These are phyloP conservation scores for Neoaliturus tenellus DNA, from an alignment of 2,888 invertebrate species.

Conservation along the genomic window DNA sequence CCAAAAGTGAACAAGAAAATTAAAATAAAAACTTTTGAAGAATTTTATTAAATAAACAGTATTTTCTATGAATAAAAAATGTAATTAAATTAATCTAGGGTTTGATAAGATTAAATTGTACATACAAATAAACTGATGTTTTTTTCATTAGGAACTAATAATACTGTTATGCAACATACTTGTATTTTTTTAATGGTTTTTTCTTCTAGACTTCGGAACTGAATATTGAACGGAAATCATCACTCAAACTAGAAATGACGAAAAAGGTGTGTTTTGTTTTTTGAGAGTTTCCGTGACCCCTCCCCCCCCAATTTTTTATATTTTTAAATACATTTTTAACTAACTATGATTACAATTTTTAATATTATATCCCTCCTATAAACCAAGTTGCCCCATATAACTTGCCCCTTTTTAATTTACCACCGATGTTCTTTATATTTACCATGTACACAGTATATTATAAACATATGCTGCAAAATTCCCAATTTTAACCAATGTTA, in stretches of 20 bases:
- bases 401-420: not conserved
- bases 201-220: conserved; percentile 35
- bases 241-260: conserved; percentile 44
- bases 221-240: conserved; percentile 37
- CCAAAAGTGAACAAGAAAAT: too few relatives aligned
- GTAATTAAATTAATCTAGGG: too few relatives aligned
- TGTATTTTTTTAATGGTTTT: not conserved
- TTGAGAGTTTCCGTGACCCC: conserved; percentile 23
- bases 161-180: not conserved
- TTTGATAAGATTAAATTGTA: too few relatives aligned
- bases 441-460: not conserved
- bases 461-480: not conserved
- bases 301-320: conserved; percentile 13
- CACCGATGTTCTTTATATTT: not conserved
- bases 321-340: not conserved
- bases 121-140: not conserved
- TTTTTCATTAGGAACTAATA: not conserved
- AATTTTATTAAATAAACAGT: too few relatives aligned
- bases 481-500: not conserved
- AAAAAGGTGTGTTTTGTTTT: conserved; percentile 49
- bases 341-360: not conserved
- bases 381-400: not conserved
- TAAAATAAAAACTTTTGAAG: too few relatives aligned
- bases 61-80: too few relatives aligned
- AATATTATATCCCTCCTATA: not conserved